Percentiles rank a stretch among this genome's conserved stretches.
These are phyloP conservation scores for Callipepla californica DNA, from an alignment of 2,113 vertebrate genomes.

Conservation along the genomic window DNA sequence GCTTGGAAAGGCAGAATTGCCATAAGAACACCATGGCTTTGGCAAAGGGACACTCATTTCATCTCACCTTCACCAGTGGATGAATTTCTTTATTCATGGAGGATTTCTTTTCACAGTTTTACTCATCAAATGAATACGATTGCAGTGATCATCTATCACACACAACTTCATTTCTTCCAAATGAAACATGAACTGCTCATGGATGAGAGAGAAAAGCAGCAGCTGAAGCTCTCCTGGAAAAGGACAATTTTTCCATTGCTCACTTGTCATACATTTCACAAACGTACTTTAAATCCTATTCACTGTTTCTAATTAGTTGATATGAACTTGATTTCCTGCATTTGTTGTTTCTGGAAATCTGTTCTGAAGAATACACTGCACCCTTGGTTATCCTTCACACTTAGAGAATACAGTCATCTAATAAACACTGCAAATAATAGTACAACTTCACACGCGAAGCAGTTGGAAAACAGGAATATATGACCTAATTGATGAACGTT, in stretches of 20 bases:
- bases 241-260: background rate
- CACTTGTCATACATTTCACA: background rate
- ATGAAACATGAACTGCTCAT: background rate
- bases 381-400: background rate
- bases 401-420: background rate
- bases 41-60: background rate
- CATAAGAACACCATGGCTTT: background rate
- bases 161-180: no score
- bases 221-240: background rate
- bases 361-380: background rate
- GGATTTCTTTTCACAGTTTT: background rate
- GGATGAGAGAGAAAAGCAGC: background rate
- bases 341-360: conserved; percentile 7
- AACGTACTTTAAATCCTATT: background rate
- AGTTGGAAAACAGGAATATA: background rate
- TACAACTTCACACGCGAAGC: background rate
- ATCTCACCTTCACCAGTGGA: background rate
- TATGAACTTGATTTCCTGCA: background rate
- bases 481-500: background rate
- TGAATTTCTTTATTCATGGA: background rate
- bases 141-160: no score
- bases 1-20: background rate
- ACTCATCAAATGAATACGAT: background rate
- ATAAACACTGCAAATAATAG: background rate
- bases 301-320: background rate